Evolutionary conservation across 2,888 invertebrate species (phyloP).

Genomic region (Pristionchus maxplancki): DNA sequence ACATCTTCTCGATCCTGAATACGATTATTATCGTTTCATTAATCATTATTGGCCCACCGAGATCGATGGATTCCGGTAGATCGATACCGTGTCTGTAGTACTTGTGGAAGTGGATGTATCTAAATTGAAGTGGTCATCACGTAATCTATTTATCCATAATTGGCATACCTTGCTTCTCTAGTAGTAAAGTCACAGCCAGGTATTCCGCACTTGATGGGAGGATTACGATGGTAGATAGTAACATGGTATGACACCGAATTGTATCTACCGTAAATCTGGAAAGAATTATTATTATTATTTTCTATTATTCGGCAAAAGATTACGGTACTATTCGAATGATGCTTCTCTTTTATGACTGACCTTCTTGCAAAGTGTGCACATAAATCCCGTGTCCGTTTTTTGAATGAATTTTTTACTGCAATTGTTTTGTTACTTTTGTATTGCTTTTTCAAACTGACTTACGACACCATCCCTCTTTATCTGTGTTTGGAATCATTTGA

Average conservation of each 20-base stretch:
- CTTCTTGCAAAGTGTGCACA: conserved; percentile 76
- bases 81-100: conserved; percentile 77
- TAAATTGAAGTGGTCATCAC: neutral
- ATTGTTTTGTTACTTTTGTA: conserved; percentile 51
- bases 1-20: conserved; percentile 74
- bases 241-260: conserved; percentile 77
- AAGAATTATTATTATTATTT: conserved; percentile 51
- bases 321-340: conserved; percentile 10
- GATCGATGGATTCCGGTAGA: conserved; percentile 75
- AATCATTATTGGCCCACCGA: conserved; percentile 62
- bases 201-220: conserved; percentile 76
- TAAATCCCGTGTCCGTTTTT: conserved; percentile 70
- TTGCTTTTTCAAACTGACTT: neutral
- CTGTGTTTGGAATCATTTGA: conserved; percentile 73
- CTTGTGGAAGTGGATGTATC: conserved; percentile 78
- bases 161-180: conserved; percentile 63
- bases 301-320: neutral
- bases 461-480: conserved; percentile 70
- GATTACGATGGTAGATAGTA: conserved; percentile 78
- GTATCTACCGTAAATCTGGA: conserved; percentile 72
- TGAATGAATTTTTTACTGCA: conserved; percentile 78
- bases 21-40: neutral
- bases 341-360: conserved; percentile 53
- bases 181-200: conserved; percentile 77
- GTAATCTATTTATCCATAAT: neutral